Percentiles rank a stretch among this genome's conserved stretches.
Evolutionary conservation across 1,140 invertebrate species (phyloP).

Genomic region (Conus ventricosus): DNA sequence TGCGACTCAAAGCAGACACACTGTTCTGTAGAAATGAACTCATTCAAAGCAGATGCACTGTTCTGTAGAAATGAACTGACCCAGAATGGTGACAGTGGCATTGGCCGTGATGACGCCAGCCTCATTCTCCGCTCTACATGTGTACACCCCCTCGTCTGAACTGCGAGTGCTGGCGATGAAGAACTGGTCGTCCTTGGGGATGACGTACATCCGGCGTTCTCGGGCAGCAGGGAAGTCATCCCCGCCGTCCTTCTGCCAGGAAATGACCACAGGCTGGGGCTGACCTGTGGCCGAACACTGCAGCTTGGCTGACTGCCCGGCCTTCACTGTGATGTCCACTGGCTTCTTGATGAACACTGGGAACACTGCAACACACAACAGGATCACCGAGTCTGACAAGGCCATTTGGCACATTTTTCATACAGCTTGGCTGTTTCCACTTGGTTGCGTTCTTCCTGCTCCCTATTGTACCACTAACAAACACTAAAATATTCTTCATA

Average conservation of each 20-base stretch:
- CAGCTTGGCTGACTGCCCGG: slow-evolving; percentile 89
- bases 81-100: slow-evolving; percentile 89
- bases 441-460: no score
- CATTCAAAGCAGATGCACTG: no score
- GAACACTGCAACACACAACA: slow-evolving; percentile 80
- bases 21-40: no score
- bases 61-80: slow-evolving; percentile 73
- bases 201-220: slow-evolving; percentile 93
- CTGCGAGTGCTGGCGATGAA: slow-evolving; percentile 93
- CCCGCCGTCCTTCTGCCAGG: slow-evolving; percentile 88
- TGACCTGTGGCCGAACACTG: slow-evolving; percentile 94
- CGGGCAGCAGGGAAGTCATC: slow-evolving; percentile 95
- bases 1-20: no score
- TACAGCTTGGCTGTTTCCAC: no score
- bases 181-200: slow-evolving; percentile 92
- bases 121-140: slow-evolving; percentile 92
- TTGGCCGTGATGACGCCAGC: slow-evolving; percentile 91
- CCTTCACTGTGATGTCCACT: slow-evolving; percentile 87
- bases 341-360: slow-evolving; percentile 92
- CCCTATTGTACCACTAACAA: no score
- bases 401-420: no score
- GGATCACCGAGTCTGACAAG: neutral
- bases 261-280: slow-evolving; percentile 91
- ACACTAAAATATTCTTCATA: no score
- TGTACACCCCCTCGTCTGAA: slow-evolving; percentile 93